phyloP scores from a whole-genome alignment of 2,888 invertebrate species.

The Phragmatobia fuliginosa region DNA sequence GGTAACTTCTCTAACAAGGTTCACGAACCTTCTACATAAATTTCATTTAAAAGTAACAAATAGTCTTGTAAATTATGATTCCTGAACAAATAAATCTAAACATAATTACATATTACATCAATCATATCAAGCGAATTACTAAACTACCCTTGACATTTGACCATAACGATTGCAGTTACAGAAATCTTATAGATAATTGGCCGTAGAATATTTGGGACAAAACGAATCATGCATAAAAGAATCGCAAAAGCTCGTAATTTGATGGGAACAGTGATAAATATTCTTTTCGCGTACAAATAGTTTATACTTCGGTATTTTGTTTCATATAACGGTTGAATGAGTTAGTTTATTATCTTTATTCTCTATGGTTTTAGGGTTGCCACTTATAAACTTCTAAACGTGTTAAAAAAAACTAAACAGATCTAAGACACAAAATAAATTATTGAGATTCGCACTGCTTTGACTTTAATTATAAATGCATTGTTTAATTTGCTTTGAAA shows the following conservation, averaged over 20 bases:
- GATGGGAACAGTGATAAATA: constrained; percentile 66
- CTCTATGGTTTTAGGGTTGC: background rate
- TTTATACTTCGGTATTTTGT: constrained; percentile 28
- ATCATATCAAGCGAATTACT: constrained; percentile 20
- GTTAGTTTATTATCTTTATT: background rate
- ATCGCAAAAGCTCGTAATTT: constrained; percentile 59
- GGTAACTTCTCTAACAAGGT: constrained; percentile 4
- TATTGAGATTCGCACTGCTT: no score
- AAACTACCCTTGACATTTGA: constrained; percentile 27
- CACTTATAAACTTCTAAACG: background rate
- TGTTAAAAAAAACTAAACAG: no score
- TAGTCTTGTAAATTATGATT: constrained; percentile 14
- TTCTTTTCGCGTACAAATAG: constrained; percentile 41
- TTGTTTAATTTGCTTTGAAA: no score
- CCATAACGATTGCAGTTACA: constrained; percentile 17
- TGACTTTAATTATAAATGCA: no score
- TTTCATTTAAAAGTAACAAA: constrained; percentile 7
- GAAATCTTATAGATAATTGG: constrained; percentile 31
- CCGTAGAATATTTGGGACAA: constrained; percentile 20
- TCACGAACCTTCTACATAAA: constrained; percentile 5
- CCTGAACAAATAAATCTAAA: constrained; percentile 21
- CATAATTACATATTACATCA: constrained; percentile 20
- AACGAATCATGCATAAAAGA: constrained; percentile 49
- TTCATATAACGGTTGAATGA: constrained; percentile 8
- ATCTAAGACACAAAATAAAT: no score